Evolutionary conservation across 2,797 vertebrate species (phyloP), one percentile per base, ranked within the genome.

Genomic region (Enteromius argenteus): DNA sequence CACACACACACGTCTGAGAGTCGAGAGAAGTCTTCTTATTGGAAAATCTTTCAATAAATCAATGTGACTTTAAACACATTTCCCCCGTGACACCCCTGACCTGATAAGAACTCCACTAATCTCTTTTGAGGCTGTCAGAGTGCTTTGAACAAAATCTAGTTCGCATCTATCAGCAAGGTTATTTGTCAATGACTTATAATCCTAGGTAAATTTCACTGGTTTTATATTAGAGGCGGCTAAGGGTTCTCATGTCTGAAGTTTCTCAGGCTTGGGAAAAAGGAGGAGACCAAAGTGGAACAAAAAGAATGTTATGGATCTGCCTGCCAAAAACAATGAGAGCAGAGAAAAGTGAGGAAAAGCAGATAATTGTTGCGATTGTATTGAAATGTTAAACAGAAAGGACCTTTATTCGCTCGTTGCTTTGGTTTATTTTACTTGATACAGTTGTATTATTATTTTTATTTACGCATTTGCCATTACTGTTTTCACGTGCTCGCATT

Each of bases 31-130:
- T 94, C 94, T 94, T 92, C 93, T 95, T 95, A 96, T 96, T 95
- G 95, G 94, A 94, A 94, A 96, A 96, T 95, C 94, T 95, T 95
- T 96, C 95, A 95, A 96, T 96, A 96, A 95, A 96, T 96, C 95
- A 95, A 95, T 95, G 95, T 95, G 94, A 95, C 94, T 96, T 95
- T 95, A 96, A 96, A 95, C 94, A 94, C 95, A 95, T 95, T 95
- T 95, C 95, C 94, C 94, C 91, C 88, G 93, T 92, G 95, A 95
- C 94, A 92, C 89, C 89, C 91, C 94, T 95, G 95, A 96, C 95
- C 95, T 93, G 95, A 95, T 95, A 95, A 96, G 95, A 94, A 95
- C 94, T 95, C 94, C 92, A 90, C 94, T 96, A 96, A 96, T 96
- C 95, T 95, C 95, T 95, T 95, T 95, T 94, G 95, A 96, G 95